Conservation (phyloP, 2,797 vertebrate genomes). For the Philypnodon macrostomus region DNA sequence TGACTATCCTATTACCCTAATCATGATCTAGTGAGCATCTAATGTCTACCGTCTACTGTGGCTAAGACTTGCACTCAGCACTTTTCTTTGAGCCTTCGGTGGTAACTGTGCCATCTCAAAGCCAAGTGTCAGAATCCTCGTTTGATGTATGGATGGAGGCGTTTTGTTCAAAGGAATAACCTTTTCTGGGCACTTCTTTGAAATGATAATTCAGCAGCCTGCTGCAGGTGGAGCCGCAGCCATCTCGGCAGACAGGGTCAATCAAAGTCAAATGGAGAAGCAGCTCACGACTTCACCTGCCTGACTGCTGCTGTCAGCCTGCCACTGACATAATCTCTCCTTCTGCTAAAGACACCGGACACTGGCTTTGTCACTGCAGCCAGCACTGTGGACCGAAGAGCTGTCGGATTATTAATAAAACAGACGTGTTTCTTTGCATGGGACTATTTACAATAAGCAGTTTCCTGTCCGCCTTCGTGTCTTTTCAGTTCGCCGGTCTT, state of each 20-base stretch:
- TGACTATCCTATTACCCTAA: constrained; percentile 34
- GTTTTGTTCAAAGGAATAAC: constrained; percentile 81
- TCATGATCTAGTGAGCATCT: constrained; percentile 35
- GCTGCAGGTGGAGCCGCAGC: constrained; percentile 63
- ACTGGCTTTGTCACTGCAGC: constrained; percentile 30
- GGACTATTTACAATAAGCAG: constrained; percentile 31
- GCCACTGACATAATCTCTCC: constrained; percentile 32
- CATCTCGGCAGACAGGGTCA: constrained; percentile 63
- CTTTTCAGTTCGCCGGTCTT: constrained; percentile 21
- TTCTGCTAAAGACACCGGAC: constrained; percentile 29
- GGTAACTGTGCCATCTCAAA: constrained; percentile 53
- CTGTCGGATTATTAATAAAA: constrained; percentile 18
- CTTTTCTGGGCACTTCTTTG: constrained; percentile 77
- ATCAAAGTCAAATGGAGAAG: constrained; percentile 75
- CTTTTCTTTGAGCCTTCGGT: constrained; percentile 57
- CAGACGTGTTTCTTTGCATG: constrained; percentile 18
- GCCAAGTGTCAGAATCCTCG: constrained; percentile 57
- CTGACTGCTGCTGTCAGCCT: constrained; percentile 44
- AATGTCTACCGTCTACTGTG: constrained; percentile 40
- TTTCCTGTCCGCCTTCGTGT: constrained; percentile 23
- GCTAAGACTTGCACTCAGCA: constrained; percentile 55
- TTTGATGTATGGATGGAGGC: constrained; percentile 77
- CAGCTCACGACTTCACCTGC: constrained; percentile 47
- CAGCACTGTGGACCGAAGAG: constrained; percentile 6
- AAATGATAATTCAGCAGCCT: constrained; percentile 75